Evolutionary conservation across 30 jellyfish, hydroid and myxozoan species (phyloP).

Genomic region (Aurelia sp.): DNA sequence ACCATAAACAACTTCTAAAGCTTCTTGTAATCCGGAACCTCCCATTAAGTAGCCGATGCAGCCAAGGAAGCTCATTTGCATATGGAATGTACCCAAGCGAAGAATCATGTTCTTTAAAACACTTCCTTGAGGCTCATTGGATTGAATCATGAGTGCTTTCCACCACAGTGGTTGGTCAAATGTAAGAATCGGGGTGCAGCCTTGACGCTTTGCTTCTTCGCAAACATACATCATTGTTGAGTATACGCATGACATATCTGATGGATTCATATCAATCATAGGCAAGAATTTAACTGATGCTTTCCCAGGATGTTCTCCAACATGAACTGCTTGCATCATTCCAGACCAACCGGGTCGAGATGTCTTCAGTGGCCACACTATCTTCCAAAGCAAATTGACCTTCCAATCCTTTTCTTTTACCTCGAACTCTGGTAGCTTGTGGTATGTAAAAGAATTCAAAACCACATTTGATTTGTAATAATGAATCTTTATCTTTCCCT

Average conservation of each 20-base stretch:
- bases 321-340: conserved; percentile 23
- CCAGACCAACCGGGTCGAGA: conserved; percentile 64
- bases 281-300: conserved; percentile 36
- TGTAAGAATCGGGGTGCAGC: conserved; percentile 28
- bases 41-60: conserved; percentile 40
- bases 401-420: conserved; percentile 10
- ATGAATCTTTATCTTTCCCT: background rate
- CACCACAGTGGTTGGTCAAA: conserved; percentile 68
- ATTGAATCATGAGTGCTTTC: conserved; percentile 13
- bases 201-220: conserved; percentile 12
- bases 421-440: conserved; percentile 12
- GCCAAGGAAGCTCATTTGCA: conserved; percentile 55
- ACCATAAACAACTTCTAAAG: conserved; percentile 34
- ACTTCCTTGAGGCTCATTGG: conserved; percentile 9
- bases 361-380: background rate
- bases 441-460: conserved; percentile 4
- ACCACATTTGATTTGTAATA: conserved; percentile 6
- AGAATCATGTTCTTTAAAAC: background rate
- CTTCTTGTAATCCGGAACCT: conserved; percentile 35
- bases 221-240: conserved; percentile 30
- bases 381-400: conserved; percentile 22
- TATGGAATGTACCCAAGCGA: conserved; percentile 27
- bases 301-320: conserved; percentile 40
- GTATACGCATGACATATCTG: conserved; percentile 20
- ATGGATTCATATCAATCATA: conserved; percentile 38